A percentile compares a stretch with the other conserved stretches of the same genome.
These are phyloP conservation scores for Plumapathes pennacea DNA, from an alignment of 92 coral and sea anemone genomes.

Conservation along the genomic window DNA sequence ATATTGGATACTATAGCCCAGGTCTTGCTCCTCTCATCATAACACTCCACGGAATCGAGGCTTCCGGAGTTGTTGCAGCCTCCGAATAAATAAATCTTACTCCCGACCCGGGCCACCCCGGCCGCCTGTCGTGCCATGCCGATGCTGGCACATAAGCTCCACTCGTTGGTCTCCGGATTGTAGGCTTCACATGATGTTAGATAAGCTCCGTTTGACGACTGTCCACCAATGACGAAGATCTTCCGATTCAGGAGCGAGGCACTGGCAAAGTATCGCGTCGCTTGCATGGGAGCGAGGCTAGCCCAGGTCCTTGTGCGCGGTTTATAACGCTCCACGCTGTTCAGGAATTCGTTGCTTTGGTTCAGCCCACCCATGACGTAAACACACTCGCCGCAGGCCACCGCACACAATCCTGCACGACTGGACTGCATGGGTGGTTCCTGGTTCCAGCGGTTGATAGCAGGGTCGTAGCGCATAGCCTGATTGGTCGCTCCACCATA, in stretches of 20 bases:
- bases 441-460: constrained; percentile 54
- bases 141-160: constrained; percentile 45
- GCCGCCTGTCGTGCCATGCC: constrained; percentile 59
- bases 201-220: constrained; percentile 46
- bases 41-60: constrained; percentile 66
- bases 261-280: constrained; percentile 61
- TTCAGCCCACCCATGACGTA: constrained; percentile 63
- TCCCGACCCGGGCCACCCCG: constrained; percentile 53
- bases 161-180: constrained; percentile 45
- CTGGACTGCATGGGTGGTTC: constrained; percentile 57
- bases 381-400: constrained; percentile 31
- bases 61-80: constrained; percentile 65
- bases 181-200: constrained; percentile 59
- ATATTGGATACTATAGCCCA: constrained; percentile 60
- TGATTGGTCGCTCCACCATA: constrained; percentile 60
- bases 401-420: constrained; percentile 63
- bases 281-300: constrained; percentile 53
- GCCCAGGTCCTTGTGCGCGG: constrained; percentile 46
- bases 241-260: constrained; percentile 62
- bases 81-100: constrained; percentile 65
- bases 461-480: constrained; percentile 65
- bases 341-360: constrained; percentile 55
- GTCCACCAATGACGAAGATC: constrained; percentile 73
- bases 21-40: constrained; percentile 28
- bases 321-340: constrained; percentile 55